Conservation (phyloP, 2,888 invertebrate genomes). For the Odontocolon sp. region DNA sequence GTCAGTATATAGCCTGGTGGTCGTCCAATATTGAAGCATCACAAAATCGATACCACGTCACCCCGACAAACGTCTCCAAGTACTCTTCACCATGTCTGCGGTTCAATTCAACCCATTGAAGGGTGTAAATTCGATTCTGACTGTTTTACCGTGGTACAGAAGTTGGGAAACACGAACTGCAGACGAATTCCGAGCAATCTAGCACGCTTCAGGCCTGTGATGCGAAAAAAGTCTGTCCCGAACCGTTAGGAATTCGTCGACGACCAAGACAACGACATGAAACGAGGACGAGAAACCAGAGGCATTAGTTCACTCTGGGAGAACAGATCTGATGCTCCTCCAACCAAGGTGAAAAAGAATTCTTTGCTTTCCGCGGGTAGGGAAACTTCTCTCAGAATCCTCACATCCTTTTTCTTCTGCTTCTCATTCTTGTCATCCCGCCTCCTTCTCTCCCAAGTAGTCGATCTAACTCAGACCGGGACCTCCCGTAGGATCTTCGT, state of each 20-base stretch:
- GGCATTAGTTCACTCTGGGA: conserved; percentile 45
- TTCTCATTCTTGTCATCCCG: conserved; percentile 2
- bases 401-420: conserved; percentile 3
- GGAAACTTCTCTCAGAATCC: conserved; percentile 7
- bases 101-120: not conserved
- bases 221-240: conserved; percentile 32
- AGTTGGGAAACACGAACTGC: not conserved
- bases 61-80: not conserved
- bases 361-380: conserved; percentile 19
- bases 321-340: conserved; percentile 33
- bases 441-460: not conserved
- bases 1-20: too few relatives aligned
- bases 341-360: conserved; percentile 37
- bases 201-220: not conserved
- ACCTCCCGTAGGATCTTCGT: conserved; percentile 51
- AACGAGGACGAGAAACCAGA: conserved; percentile 5
- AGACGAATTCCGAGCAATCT: conserved; percentile 28
- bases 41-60: not conserved
- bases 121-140: conserved; percentile 26
- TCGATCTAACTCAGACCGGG: conserved; percentile 22
- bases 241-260: conserved; percentile 47
- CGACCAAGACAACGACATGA: not conserved
- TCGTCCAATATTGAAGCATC: not conserved
- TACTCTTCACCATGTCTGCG: not conserved
- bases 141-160: not conserved